phyloP scores from a whole-genome alignment of 2,113 vertebrate genomes.

The Gallinago jamesoni region DNA sequence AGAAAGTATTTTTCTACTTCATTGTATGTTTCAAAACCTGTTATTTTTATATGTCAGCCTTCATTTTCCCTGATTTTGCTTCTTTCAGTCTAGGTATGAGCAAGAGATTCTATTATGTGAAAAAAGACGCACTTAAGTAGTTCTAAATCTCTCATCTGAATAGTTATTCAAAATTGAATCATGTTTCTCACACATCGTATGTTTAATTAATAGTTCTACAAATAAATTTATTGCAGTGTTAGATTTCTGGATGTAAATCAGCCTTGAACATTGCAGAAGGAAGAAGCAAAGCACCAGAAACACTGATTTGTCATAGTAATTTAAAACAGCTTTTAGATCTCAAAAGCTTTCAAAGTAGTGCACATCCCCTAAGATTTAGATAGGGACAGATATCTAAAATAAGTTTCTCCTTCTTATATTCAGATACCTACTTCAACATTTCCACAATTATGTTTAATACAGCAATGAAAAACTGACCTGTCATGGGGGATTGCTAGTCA shows the following conservation, averaged over 20 bases:
- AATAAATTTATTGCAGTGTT: background rate
- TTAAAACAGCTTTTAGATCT: background rate
- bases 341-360: background rate
- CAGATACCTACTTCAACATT: background rate
- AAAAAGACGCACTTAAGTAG: background rate
- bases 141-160: background rate
- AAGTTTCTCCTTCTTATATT: background rate
- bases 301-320: background rate
- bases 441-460: background rate
- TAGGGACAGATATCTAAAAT: background rate
- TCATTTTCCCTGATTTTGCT: background rate
- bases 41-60: background rate
- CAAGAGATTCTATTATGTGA: background rate
- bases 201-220: background rate
- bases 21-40: background rate
- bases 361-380: background rate
- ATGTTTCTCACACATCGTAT: background rate
- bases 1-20: background rate
- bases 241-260: background rate
- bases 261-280: background rate
- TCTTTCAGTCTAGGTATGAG: background rate
- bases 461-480: background rate
- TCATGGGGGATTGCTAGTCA: background rate
- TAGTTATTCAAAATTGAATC: background rate
- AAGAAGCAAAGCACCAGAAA: background rate